Conservation (phyloP, 1,140 invertebrate genomes). For the Sycobia sp. region DNA sequence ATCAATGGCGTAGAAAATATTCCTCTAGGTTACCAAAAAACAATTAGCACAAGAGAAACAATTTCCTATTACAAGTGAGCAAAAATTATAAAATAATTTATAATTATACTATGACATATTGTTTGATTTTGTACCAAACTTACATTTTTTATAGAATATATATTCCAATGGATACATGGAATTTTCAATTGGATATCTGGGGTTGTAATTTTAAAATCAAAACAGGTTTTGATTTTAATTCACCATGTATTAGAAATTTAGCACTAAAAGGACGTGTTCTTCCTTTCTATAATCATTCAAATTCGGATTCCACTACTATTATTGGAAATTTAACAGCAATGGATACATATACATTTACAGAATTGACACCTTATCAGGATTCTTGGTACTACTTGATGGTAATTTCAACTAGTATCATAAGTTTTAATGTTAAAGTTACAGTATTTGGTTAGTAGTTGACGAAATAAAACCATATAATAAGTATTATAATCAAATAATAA, state of each 20-base stretch:
- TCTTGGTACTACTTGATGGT: conserved; percentile 65
- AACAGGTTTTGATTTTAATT: conserved; percentile 35
- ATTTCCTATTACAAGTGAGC: conserved; percentile 61
- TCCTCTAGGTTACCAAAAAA: conserved; percentile 50
- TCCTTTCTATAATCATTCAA: conserved; percentile 53
- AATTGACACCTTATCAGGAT: conserved; percentile 62
- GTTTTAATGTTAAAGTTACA: conserved; percentile 57
- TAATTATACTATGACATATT: not conserved
- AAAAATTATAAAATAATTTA: not conserved
- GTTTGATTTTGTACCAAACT: not conserved
- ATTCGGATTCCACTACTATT: conserved; percentile 42
- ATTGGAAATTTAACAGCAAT: conserved; percentile 51
- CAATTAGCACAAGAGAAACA: conserved; percentile 50
- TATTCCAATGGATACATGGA: conserved; percentile 61
- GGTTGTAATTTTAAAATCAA: conserved; percentile 57
- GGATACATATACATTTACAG: conserved; percentile 53
- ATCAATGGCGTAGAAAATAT: conserved; percentile 55
- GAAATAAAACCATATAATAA: conserved; percentile 1
- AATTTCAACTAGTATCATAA: conserved; percentile 57
- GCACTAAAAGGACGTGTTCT: conserved; percentile 55
- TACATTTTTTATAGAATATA: conserved; percentile 56
- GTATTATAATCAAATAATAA: not conserved
- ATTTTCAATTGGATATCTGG: conserved; percentile 58
- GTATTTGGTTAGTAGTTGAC: conserved; percentile 51
- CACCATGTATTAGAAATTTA: conserved; percentile 56